phyloP scores from a whole-genome alignment of 2,797 vertebrate genomes.

The Clarias pachynema region DNA sequence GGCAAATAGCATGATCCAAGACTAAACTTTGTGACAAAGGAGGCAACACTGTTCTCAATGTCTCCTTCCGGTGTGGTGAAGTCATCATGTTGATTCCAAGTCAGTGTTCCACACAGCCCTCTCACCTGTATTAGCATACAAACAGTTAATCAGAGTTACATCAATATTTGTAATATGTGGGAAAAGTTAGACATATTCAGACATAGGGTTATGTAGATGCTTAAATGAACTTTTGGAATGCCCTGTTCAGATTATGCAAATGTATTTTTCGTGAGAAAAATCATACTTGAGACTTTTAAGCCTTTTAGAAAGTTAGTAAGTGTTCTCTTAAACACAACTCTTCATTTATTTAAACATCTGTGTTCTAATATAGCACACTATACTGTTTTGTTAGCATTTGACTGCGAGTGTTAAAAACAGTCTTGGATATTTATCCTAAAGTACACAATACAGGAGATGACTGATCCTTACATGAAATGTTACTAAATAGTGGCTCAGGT shows the following conservation, averaged over 20 bases:
- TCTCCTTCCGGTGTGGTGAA: conserved; percentile 88
- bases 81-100: conserved; percentile 88
- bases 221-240: neutral
- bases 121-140: conserved; percentile 76
- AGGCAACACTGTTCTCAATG: conserved; percentile 75
- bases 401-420: neutral
- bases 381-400: neutral
- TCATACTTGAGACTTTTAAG: neutral
- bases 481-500: neutral
- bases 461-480: neutral
- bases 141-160: conserved; percentile 6
- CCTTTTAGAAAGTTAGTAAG: neutral
- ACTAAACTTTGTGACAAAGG: conserved; percentile 81
- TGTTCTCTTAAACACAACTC: neutral
- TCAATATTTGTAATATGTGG: neutral
- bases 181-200: neutral
- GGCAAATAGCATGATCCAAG: conserved; percentile 67
- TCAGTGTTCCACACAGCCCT: conserved; percentile 89
- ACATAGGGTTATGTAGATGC: neutral
- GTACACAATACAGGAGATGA: neutral
- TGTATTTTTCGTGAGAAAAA: too few relatives aligned
- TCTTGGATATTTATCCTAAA: conserved; percentile 1
- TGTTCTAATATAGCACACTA: neutral
- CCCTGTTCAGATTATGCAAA: neutral
- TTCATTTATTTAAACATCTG: neutral